Conservation (phyloP, 1,140 invertebrate genomes). For the Leptinotarsa lineolata region DNA sequence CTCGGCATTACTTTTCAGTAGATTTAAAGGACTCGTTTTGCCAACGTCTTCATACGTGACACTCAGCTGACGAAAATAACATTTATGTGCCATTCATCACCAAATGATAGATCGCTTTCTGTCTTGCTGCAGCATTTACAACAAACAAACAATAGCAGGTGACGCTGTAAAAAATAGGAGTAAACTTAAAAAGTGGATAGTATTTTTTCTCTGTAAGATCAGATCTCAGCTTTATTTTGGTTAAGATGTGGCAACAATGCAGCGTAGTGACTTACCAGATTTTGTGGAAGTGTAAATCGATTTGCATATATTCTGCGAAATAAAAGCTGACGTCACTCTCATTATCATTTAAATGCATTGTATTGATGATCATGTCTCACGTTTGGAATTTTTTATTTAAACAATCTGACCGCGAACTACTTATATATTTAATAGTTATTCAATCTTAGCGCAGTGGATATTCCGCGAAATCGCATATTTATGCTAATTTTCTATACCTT, state of each 20-base stretch:
- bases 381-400: conserved; percentile 13
- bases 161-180: too few species aligned
- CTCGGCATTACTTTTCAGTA: too few species aligned
- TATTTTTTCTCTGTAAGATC: too few species aligned
- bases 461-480: conserved; percentile 13
- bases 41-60: too few species aligned
- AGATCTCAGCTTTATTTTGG: too few species aligned
- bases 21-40: too few species aligned
- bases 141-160: too few species aligned
- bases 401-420: conserved; percentile 14
- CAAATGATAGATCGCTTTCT: too few species aligned
- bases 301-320: background rate
- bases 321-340: conserved; percentile 8
- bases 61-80: too few species aligned
- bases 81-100: too few species aligned
- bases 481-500: conserved; percentile 13
- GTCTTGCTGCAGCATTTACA: too few species aligned
- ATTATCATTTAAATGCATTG: conserved; percentile 9
- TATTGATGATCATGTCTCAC: background rate
- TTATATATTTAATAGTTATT: conserved; percentile 8
- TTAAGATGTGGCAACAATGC: background rate
- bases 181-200: too few species aligned
- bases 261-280: background rate
- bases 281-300: background rate
- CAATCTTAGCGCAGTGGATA: conserved; percentile 5